Evolutionary conservation across 1,140 invertebrate species (phyloP).

Genomic region (Arion vulgaris): DNA sequence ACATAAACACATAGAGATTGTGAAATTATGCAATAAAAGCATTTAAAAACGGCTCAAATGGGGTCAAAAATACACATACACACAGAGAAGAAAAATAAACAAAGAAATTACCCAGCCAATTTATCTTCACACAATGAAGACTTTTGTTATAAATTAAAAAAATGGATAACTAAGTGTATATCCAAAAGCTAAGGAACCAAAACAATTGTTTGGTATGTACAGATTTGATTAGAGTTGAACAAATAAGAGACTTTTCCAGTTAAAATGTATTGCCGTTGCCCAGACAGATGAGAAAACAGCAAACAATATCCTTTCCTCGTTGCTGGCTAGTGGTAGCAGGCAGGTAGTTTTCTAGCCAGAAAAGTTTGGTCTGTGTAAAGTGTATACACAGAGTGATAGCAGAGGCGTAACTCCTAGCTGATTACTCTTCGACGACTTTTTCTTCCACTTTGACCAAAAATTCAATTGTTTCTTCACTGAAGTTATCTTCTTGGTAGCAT

Average conservation of each 20-base stretch:
- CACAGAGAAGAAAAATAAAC: not conserved
- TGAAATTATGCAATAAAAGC: conserved; percentile 8
- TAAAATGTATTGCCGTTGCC: not conserved
- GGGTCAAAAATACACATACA: too few relatives aligned
- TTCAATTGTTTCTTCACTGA: conserved; percentile 96
- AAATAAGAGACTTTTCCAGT: not conserved
- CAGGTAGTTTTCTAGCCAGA: not conserved
- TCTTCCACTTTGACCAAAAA: conserved; percentile 98
- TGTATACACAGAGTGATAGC: not conserved
- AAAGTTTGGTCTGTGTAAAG: not conserved
- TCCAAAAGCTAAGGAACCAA: not conserved
- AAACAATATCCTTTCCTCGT: not conserved
- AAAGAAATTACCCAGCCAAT: not conserved
- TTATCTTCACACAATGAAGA: not conserved
- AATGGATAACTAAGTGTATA: not conserved
- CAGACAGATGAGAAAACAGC: not conserved
- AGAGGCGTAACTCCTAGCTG: not conserved
- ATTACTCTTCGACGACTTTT: conserved; percentile 78
- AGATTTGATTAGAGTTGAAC: not conserved
- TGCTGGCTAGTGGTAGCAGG: conserved; percentile 1
- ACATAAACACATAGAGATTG: not conserved
- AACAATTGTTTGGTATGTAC: not conserved
- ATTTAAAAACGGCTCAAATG: not conserved
- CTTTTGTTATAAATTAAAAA: too few relatives aligned
- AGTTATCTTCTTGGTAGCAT: conserved; percentile 86